Conservation (phyloP, 2,888 invertebrate genomes). For the Aporophyla nigra region DNA sequence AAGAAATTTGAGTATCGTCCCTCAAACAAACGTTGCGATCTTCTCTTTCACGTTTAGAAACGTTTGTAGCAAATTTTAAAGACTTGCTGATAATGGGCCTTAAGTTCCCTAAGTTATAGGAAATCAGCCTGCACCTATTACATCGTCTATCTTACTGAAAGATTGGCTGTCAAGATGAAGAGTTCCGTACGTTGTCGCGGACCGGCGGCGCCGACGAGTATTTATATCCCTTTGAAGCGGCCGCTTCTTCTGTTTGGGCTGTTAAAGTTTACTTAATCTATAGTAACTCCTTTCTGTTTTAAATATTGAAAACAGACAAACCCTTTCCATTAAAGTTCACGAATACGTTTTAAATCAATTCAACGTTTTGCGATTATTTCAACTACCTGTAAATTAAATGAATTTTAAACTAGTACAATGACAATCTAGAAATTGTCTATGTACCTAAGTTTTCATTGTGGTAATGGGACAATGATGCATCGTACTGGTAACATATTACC, state of each 20-base stretch:
- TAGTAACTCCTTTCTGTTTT: conserved; percentile 60
- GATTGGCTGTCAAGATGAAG: conserved; percentile 74
- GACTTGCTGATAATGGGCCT: neutral
- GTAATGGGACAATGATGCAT: neutral
- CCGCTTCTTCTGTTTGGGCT: conserved; percentile 78
- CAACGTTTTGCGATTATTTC: neutral
- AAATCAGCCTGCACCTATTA: conserved; percentile 53
- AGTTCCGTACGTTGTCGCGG: conserved; percentile 74
- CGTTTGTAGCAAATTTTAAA: neutral
- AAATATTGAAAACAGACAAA: conserved; percentile 53
- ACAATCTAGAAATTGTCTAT: neutral
- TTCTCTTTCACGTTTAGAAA: neutral
- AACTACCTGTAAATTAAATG: neutral
- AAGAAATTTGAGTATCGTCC: neutral
- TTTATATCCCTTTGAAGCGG: conserved; percentile 83
- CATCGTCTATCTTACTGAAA: conserved; percentile 68
- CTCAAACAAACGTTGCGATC: neutral
- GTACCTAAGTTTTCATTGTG: neutral
- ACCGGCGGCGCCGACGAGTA: conserved; percentile 75
- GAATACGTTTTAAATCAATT: conserved; percentile 12
- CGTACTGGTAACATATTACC: neutral
- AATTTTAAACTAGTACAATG: neutral
- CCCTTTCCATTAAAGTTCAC: conserved; percentile 11
- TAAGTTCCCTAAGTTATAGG: conserved; percentile 34
- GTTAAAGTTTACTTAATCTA: conserved; percentile 73